Conservation (phyloP, 2,797 vertebrate species). For the Hybognathus amarus region DNA sequence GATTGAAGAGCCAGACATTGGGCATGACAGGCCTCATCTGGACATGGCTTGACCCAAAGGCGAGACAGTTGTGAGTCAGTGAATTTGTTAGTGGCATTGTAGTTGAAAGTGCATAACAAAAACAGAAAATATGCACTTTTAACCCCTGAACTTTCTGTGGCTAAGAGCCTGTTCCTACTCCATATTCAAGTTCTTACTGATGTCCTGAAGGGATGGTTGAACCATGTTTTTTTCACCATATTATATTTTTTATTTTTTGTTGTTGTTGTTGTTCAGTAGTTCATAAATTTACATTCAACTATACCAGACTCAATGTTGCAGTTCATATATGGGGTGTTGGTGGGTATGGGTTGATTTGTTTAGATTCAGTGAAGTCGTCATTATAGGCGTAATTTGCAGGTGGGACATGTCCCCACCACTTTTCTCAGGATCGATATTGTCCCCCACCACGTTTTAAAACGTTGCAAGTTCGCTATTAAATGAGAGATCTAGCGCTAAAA, state of each 20-base stretch:
- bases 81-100: constrained; percentile 21
- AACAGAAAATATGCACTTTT: constrained; percentile 37
- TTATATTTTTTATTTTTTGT: no score
- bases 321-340: no score
- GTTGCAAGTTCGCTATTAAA: no score
- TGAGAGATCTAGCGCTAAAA: no score
- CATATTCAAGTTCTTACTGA: not conserved
- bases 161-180: not conserved
- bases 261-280: no score
- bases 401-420: no score
- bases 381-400: no score
- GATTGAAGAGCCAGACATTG: constrained; percentile 7
- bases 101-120: not conserved
- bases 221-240: not conserved
- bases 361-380: no score
- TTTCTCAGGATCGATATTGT: no score
- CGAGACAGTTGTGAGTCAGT: constrained; percentile 32
- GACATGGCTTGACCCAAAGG: constrained; percentile 35
- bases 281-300: not conserved
- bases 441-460: no score
- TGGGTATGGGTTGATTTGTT: no score
- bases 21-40: constrained; percentile 28
- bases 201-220: not conserved
- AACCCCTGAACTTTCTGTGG: not conserved
- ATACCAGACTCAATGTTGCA: not conserved